Conservation (phyloP, 2,113 vertebrate species). For the Geococcyx californianus region DNA sequence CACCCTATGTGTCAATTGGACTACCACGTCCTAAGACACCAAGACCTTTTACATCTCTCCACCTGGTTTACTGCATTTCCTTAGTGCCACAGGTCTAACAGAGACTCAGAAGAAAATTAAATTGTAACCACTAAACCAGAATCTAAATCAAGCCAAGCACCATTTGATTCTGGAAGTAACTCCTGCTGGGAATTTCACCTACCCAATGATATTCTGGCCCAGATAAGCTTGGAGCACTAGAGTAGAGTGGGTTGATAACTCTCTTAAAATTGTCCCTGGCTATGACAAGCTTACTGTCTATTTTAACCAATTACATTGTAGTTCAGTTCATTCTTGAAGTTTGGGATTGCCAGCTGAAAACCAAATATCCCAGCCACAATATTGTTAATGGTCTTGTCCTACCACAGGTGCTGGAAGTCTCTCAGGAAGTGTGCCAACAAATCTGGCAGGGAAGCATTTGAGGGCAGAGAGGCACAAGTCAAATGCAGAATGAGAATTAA, state of each 20-base stretch:
- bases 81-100: neutral
- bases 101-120: neutral
- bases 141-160: neutral
- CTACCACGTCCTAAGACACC: neutral
- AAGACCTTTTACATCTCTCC: neutral
- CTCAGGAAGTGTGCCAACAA: neutral
- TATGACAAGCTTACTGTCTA: neutral
- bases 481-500: neutral
- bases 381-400: neutral
- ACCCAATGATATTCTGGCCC: neutral
- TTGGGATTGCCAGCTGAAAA: neutral
- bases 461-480: neutral
- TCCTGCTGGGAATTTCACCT: neutral
- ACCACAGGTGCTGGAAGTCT: neutral
- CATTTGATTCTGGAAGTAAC: neutral
- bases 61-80: neutral
- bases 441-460: neutral
- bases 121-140: neutral
- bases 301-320: neutral
- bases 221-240: neutral
- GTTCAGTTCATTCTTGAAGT: neutral
- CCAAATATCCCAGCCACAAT: neutral
- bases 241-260: neutral
- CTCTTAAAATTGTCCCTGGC: neutral
- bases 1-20: neutral